Conservation (phyloP, 2,888 invertebrate genomes). For the Mesopsocus fuscifrons region DNA sequence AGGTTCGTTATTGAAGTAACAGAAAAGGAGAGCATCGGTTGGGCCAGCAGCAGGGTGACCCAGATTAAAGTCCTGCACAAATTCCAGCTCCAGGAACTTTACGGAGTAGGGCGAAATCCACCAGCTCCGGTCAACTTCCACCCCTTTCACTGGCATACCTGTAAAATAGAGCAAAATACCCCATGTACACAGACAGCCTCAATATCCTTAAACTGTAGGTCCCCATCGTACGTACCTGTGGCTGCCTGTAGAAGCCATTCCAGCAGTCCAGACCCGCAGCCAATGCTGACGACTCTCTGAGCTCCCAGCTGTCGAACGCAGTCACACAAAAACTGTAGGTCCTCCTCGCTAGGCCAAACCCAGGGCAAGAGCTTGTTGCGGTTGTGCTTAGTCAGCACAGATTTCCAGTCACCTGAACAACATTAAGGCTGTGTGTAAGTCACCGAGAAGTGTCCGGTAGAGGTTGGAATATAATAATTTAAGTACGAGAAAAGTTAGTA, state of each 20-base stretch:
- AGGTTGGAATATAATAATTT: too few relatives aligned
- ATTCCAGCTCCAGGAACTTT: conserved; percentile 3
- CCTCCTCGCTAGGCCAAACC: conserved; percentile 19
- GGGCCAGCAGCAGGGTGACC: not conserved
- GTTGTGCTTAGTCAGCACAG: conserved; percentile 2
- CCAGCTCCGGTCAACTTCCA: conserved; percentile 22
- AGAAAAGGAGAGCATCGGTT: conserved; percentile 7
- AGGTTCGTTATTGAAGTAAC: conserved; percentile 10
- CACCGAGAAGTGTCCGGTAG: too few relatives aligned
- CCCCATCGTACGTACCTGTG: conserved; percentile 16
- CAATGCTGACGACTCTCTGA: conserved; percentile 19
- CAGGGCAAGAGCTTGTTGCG: conserved; percentile 16
- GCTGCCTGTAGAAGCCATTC: conserved; percentile 21
- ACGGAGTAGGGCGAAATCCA: conserved; percentile 17
- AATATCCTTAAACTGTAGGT: too few relatives aligned
- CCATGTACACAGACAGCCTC: too few relatives aligned
- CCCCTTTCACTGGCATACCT: conserved; percentile 19
- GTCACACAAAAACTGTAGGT: conserved; percentile 17
- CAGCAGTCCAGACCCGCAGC: conserved; percentile 23
- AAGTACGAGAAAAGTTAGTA: too few relatives aligned
- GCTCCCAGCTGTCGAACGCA: conserved; percentile 8
- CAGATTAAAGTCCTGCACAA: not conserved
- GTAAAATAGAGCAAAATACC: conserved; percentile 5
- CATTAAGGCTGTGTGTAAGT: not conserved
- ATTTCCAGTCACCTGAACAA: conserved; percentile 11